phyloP scores from a whole-genome alignment of 2,113 vertebrate species.

The Madoqua kirkii region DNA sequence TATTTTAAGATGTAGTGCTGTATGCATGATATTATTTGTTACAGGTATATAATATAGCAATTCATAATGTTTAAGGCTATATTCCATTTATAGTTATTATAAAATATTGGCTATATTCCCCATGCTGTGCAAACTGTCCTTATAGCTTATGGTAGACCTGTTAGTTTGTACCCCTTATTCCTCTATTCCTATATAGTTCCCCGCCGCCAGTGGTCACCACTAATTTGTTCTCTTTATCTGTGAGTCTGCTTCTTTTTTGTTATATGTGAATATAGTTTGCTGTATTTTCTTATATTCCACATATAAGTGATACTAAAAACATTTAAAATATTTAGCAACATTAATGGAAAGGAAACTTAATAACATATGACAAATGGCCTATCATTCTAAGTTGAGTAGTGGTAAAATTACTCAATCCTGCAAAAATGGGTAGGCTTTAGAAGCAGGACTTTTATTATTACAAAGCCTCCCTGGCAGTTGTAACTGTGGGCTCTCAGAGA shows the following conservation, averaged over 20 bases:
- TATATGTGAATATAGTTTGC: not conserved
- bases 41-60: not conserved
- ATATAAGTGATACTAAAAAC: not conserved
- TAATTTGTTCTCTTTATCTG: not conserved
- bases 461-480: not conserved
- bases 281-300: not conserved
- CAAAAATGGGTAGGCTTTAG: not conserved
- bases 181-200: not conserved
- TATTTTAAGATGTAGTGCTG: not conserved
- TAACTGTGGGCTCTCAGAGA: not conserved
- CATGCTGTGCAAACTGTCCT: not conserved
- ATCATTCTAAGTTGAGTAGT: not conserved
- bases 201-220: not conserved
- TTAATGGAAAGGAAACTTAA: not conserved
- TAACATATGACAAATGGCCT: not conserved
- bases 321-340: not conserved
- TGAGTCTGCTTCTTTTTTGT: not conserved
- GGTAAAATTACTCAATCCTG: not conserved
- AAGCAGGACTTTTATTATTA: not conserved
- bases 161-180: not conserved
- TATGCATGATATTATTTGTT: not conserved
- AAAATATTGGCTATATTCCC: not conserved
- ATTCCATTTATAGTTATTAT: not conserved
- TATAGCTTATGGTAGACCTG: not conserved
- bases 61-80: not conserved